phyloP scores from a whole-genome alignment of 2,113 vertebrate genomes.

The Triplophysa siluroides region DNA sequence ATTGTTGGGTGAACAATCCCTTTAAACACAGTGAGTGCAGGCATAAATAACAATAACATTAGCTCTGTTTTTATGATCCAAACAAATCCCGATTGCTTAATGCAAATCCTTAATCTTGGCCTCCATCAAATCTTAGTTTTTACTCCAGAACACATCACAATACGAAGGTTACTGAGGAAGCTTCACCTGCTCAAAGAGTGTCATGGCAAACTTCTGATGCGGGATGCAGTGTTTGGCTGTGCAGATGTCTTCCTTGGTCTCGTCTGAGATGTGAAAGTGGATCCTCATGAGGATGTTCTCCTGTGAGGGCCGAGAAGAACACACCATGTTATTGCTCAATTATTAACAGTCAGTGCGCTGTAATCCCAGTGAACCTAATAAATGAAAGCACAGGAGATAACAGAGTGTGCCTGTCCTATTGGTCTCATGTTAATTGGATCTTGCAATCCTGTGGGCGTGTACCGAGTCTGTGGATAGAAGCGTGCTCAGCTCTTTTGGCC shows the following conservation, averaged over 20 bases:
- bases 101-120: no score
- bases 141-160: not conserved
- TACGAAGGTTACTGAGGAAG: not conserved
- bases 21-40: no score
- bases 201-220: conserved; percentile 99
- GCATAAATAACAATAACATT: no score
- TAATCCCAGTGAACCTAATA: not conserved
- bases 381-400: not conserved
- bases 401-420: conserved; percentile 12
- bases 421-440: conserved; percentile 26
- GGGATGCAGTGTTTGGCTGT: conserved; percentile 92
- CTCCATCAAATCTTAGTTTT: not conserved
- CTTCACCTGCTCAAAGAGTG: conserved; percentile 93
- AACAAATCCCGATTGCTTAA: not conserved
- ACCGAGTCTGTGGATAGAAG: not conserved
- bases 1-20: no score
- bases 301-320: conserved; percentile 62
- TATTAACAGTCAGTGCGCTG: not conserved
- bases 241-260: conserved; percentile 94
- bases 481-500: conserved; percentile 9
- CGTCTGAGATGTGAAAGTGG: conserved; percentile 96
- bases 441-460: not conserved
- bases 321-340: not conserved
- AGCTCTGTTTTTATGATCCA: not conserved
- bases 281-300: conserved; percentile 96